A percentile compares a stretch with the other conserved stretches of the same genome.
Evolutionary conservation across 2,797 vertebrate genomes (phyloP).

Genomic region (Coregonus sp.): DNA sequence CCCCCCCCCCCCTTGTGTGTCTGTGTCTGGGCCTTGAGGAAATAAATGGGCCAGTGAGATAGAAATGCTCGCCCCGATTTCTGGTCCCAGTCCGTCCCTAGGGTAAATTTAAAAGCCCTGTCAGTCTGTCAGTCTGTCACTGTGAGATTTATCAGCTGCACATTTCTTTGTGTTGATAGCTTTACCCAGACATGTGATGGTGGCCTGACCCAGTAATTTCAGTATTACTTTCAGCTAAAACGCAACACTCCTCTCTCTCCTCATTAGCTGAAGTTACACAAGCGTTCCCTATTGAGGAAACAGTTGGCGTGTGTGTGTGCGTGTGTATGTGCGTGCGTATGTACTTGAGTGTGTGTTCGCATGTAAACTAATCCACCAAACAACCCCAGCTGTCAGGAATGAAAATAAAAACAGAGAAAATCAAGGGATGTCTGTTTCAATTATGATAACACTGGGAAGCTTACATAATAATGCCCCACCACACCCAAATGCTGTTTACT

Average conservation of each 20-base stretch:
- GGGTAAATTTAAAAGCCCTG: not conserved
- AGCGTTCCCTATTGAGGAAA: not conserved
- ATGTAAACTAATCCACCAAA: slow-evolving; percentile 2
- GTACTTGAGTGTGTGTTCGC: not conserved
- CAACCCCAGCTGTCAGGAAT: not conserved
- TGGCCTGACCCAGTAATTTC: slow-evolving; percentile 44
- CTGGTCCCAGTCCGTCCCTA: not conserved
- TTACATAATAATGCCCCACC: slow-evolving; percentile 55
- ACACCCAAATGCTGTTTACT: not conserved
- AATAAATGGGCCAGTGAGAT: not conserved
- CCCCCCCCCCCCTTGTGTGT: too few relatives aligned
- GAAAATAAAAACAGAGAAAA: slow-evolving; percentile 12
- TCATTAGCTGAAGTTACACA: slow-evolving; percentile 70
- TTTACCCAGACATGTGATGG: slow-evolving; percentile 48
- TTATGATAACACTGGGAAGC: slow-evolving; percentile 66
- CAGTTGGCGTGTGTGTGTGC: too few relatives aligned
- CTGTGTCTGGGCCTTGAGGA: not conserved
- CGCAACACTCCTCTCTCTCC: slow-evolving; percentile 46
- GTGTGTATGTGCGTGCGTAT: not conserved
- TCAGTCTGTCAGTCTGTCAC: not conserved
- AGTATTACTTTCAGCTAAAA: slow-evolving; percentile 65
- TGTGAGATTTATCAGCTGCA: not conserved
- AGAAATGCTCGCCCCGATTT: not conserved
- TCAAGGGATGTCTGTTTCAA: slow-evolving; percentile 70
- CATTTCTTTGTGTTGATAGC: slow-evolving; percentile 22